phyloP scores from a whole-genome alignment of 2,888 invertebrate species.

The Scaptomyza flava region DNA sequence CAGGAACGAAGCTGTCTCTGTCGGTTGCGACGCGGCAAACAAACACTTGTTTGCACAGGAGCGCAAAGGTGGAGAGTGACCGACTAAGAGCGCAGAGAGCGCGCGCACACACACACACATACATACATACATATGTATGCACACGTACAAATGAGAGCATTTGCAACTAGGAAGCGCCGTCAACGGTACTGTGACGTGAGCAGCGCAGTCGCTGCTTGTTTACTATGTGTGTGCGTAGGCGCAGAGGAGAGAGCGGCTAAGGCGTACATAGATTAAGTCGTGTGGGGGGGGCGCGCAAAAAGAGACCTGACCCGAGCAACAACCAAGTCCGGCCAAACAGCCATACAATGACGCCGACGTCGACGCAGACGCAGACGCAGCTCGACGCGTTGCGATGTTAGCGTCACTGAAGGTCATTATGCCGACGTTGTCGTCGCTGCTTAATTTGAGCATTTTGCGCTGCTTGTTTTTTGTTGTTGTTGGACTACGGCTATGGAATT shows the following conservation, averaged over 20 bases:
- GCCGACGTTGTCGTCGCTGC: constrained; percentile 50
- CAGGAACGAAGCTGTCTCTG: constrained; percentile 35
- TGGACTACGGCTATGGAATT: constrained; percentile 75
- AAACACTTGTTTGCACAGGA: constrained; percentile 81
- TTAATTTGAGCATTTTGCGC: constrained; percentile 58
- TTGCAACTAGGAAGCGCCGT: constrained; percentile 72
- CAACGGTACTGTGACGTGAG: constrained; percentile 24
- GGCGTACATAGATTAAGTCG: constrained; percentile 64
- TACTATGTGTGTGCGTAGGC: constrained; percentile 63
- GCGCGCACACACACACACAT: constrained; percentile 3
- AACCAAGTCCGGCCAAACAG: constrained; percentile 31
- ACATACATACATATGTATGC: neutral
- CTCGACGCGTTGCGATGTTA: constrained; percentile 36
- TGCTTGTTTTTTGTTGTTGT: constrained; percentile 59
- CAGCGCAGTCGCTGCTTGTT: constrained; percentile 64
- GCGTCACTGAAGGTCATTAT: constrained; percentile 80
- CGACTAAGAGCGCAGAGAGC: constrained; percentile 41
- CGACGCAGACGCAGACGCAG: constrained; percentile 7
- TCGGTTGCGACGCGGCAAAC: constrained; percentile 58
- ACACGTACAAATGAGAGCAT: constrained; percentile 21
- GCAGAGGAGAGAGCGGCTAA: constrained; percentile 7
- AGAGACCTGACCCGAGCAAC: constrained; percentile 68
- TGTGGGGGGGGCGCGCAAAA: constrained; percentile 35
- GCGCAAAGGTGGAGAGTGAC: constrained; percentile 43
- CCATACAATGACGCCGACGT: constrained; percentile 6